Evolutionary conservation across 2,888 invertebrate species (phyloP), one percentile per base, ranked within the genome.

Genomic region (Tenthredo scrophulariae): DNA sequence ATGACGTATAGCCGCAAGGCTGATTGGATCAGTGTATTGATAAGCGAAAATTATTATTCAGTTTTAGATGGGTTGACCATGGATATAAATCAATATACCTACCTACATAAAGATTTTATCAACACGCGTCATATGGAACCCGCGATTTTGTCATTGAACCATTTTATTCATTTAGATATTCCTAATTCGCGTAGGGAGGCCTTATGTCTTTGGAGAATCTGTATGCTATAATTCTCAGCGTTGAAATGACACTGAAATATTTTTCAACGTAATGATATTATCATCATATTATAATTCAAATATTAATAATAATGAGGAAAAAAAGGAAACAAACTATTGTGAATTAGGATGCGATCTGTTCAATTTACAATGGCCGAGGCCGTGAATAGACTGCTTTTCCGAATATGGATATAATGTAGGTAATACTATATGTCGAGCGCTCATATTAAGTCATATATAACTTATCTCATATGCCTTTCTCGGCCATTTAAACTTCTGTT

Each of bases 151-250:
- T 77, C 46, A 5, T 50, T 50, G 15, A 29, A 77, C 33, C 22
- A 7, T 54, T 54, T 37, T n/a, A 37, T 54, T 50, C 4, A 29
- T 54, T 26, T 33, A 7, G 7, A 29, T 50, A 29, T 77, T 50
- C 9, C 43, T 40, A 40, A n/a, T 80, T 62, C 62, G 65, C 58
- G 62, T 80, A 65, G 65, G 62, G 62, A 58, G 77, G 80, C 62
- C 80, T 80, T 80, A 80, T n/a, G 62, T 80, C 80, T 80, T 80
- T 80, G 58, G 15, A 62, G 40, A 62, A 40, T 80, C 65, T 80
- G n/a, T 67, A 50, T 15, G 9, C 29, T 50, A 77, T 46, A 22
- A 65, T 58, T 62, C 37, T 37, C 22, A 15, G 37, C 40, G 33
- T 80, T 58, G 22, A 29, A 62, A 37, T 62, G 5, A 29, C 0